Base-by-base conservation (phyloP, 2,888 invertebrate genomes). In the Chymomyza fuscimana region DNA sequence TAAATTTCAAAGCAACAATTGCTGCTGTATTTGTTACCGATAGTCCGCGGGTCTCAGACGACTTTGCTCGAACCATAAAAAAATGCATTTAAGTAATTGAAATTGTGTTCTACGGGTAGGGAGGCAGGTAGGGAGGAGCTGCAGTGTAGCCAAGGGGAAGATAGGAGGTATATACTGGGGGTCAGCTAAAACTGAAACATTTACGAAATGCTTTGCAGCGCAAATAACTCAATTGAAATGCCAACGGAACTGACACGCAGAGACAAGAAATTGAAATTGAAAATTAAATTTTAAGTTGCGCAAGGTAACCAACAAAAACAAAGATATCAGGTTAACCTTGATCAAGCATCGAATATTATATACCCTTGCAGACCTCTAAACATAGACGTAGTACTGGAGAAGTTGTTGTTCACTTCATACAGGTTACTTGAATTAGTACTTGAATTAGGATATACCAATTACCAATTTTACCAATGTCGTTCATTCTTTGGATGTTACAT, bases 151-250 rank as follows among this genome's bases (percentile, higher is more conserved):
- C 6, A 32, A 32, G 32, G 32, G 32, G 32, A 32, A 32, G 32
- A 5, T 32, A 9, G 32, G 5, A 32, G 32, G 7, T 9, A 32
- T 32, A 32, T 15, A 15, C 12, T 62, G 40, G 6, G 22, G 16
- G 16, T 40, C 40, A 46, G 62, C 12, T 46, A 12, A 16, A 58
- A 15, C 29, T 52, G 22, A 74, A 75, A 72, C 73, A 61, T 80
- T 77, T 77, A 65, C 77, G 74, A 77, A 77, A 77, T 77, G 77
- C 69, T 76, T 76, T 74, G 75, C 73, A 73, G 73, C 67, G 77
- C 65, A 88, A 88, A 86, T 88, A 84, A 82, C 88, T 89, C 87
- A 88, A 89, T 88, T 82, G 88, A 88, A 89, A 89, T 88, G 86
- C 84, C 88, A 86, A 88, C 86, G 88, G 72, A 85, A 84, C 79